Conservation (phyloP, 2,797 vertebrate species). For the Clarias laeviceps region DNA sequence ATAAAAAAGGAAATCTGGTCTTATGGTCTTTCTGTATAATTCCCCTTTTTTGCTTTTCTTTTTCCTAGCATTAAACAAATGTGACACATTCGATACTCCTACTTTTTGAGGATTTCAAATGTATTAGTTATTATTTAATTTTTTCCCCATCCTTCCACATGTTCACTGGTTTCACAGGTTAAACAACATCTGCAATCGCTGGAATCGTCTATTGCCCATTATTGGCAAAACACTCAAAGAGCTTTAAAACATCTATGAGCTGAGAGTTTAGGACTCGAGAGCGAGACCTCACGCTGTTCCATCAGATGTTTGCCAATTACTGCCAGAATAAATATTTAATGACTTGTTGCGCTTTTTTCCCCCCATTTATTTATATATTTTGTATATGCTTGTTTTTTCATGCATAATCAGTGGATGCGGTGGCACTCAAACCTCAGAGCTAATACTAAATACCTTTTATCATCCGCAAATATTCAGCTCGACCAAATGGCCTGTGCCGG, state of each 20-base stretch:
- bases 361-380: constrained; percentile 53
- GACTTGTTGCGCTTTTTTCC: constrained; percentile 50
- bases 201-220: constrained; percentile 27
- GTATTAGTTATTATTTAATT: constrained; percentile 29
- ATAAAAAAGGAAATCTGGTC: neutral
- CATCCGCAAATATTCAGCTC: constrained; percentile 26
- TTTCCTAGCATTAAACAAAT: constrained; percentile 60
- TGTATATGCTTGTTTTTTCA: constrained; percentile 27
- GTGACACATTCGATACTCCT: constrained; percentile 13
- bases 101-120: constrained; percentile 46
- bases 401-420: constrained; percentile 40
- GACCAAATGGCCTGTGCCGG: constrained; percentile 2
- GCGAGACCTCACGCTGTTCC: constrained; percentile 45
- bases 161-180: neutral
- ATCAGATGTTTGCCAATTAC: constrained; percentile 60
- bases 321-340: constrained; percentile 60
- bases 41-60: neutral
- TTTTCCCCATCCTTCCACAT: neutral
- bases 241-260: constrained; percentile 42
- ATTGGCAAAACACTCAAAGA: constrained; percentile 36
- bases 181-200: constrained; percentile 5
- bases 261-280: constrained; percentile 49
- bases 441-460: constrained; percentile 42
- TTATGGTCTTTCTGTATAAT: neutral
- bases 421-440: constrained; percentile 43